phyloP scores from a whole-genome alignment of 2,888 invertebrate species.

The Caenorhabditis panamensis region DNA sequence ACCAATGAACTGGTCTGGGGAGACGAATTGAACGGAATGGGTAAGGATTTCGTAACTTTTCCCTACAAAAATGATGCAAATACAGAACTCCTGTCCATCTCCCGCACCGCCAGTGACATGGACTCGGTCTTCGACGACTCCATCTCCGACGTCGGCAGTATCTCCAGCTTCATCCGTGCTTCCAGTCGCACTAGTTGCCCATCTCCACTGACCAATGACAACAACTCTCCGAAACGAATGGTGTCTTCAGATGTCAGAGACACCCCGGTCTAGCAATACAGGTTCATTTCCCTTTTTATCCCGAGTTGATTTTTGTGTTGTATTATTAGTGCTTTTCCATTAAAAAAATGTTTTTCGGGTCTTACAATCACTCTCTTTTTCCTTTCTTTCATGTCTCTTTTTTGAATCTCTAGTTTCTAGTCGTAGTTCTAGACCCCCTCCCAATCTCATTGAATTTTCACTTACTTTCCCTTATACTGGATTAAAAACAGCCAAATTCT shows the following conservation, averaged over 20 bases:
- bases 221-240: slow-evolving; percentile 27
- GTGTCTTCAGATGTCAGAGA: slow-evolving; percentile 17
- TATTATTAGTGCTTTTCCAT: neutral
- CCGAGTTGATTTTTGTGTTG: neutral
- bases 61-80: slow-evolving; percentile 31
- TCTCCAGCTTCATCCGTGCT: slow-evolving; percentile 41
- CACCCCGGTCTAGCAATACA: slow-evolving; percentile 17
- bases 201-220: slow-evolving; percentile 40
- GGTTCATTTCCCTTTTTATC: neutral
- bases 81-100: slow-evolving; percentile 54
- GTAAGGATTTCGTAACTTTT: slow-evolving; percentile 10
- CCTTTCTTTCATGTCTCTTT: neutral
- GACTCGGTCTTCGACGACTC: slow-evolving; percentile 54
- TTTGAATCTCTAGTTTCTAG: slow-evolving; percentile 15
- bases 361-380: no score
- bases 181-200: slow-evolving; percentile 48
- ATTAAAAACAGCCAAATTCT: neutral
- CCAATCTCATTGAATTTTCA: neutral
- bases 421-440: slow-evolving; percentile 4
- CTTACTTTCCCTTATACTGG: neutral
- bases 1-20: slow-evolving; percentile 70
- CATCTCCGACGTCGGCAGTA: slow-evolving; percentile 53
- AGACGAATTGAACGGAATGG: slow-evolving; percentile 53
- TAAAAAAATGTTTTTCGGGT: no score
- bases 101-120: slow-evolving; percentile 61